Percentiles rank a stretch among this genome's conserved stretches.
Evolutionary conservation across 2,113 vertebrate species (phyloP).

Genomic region (Holacanthus passer): DNA sequence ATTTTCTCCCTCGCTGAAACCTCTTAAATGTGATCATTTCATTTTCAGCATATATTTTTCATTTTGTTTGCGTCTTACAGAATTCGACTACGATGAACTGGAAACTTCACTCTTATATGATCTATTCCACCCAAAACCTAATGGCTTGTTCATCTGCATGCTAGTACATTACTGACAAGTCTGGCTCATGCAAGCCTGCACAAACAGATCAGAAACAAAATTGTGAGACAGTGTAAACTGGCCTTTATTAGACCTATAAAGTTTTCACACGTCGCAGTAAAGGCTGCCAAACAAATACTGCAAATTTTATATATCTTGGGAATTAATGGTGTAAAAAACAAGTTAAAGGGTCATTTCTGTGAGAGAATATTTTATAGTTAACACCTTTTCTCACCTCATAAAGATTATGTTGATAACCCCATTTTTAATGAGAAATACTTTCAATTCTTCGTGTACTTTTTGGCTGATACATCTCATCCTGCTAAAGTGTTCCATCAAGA

Average conservation of each 20-base stretch:
- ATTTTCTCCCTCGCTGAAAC: neutral
- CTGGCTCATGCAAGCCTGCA: neutral
- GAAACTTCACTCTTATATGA: neutral
- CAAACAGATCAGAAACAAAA: neutral
- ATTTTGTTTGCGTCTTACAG: neutral
- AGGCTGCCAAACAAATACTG: neutral
- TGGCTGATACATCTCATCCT: neutral
- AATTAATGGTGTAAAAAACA: neutral
- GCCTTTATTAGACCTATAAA: neutral
- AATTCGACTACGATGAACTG: neutral
- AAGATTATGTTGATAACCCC: neutral
- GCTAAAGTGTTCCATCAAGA: constrained; percentile 11
- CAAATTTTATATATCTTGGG: neutral
- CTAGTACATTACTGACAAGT: neutral
- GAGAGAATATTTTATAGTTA: neutral
- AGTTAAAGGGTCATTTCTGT: neutral
- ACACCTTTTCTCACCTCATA: neutral
- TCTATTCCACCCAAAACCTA: neutral
- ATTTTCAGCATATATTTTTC: neutral
- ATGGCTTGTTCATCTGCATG: neutral
- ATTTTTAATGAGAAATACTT: neutral
- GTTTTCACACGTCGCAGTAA: neutral
- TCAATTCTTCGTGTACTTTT: neutral
- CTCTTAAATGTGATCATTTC: neutral
- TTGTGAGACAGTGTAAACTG: neutral